Conservation (phyloP, 1,140 invertebrate species). For the Chymomyza costata region DNA sequence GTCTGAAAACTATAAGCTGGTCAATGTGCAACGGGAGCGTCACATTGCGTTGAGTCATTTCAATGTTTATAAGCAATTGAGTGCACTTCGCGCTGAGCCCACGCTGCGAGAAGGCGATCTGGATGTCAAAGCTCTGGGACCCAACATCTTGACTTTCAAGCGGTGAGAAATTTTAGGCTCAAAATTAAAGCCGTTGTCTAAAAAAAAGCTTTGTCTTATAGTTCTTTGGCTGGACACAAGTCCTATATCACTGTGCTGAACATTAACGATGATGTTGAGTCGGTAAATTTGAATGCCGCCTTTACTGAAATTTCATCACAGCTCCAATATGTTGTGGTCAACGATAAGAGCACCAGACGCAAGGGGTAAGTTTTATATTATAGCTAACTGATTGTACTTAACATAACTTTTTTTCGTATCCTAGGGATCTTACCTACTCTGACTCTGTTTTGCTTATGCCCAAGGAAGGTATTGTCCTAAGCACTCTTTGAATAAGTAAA, state of each 20-base stretch:
- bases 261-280: constrained; percentile 54
- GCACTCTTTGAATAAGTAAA: constrained; percentile 49
- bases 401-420: background rate
- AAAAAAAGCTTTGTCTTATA: background rate
- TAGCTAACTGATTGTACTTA: background rate
- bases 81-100: constrained; percentile 39
- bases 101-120: constrained; percentile 75
- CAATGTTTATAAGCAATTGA: constrained; percentile 67
- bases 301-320: constrained; percentile 41
- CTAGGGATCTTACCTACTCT: constrained; percentile 50
- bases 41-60: constrained; percentile 58
- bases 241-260: constrained; percentile 60
- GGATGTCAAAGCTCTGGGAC: constrained; percentile 56
- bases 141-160: constrained; percentile 75
- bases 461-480: constrained; percentile 62
- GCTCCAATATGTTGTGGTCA: constrained; percentile 57
- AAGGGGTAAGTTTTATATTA: constrained; percentile 45
- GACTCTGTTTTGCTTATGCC: constrained; percentile 60
- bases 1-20: constrained; percentile 76
- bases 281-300: constrained; percentile 47
- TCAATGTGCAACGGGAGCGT: constrained; percentile 77
- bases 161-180: constrained; percentile 66
- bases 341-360: constrained; percentile 53
- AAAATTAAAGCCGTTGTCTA: no score
- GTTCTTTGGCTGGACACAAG: constrained; percentile 40